Evolutionary conservation across 2,797 vertebrate genomes (phyloP).

Genomic region (Mormyrus proboscirostris): DNA sequence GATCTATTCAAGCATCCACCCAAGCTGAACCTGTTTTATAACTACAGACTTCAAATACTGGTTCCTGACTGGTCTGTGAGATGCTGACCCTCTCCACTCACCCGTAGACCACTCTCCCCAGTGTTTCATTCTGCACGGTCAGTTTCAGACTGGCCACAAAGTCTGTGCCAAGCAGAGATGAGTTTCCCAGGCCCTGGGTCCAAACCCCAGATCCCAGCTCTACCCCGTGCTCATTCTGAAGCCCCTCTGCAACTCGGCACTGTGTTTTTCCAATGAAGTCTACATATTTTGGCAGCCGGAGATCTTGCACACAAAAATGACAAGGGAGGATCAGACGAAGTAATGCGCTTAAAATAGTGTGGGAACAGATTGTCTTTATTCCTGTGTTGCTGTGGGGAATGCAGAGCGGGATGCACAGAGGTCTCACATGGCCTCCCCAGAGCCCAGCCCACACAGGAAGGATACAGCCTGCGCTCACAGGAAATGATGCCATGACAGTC

Average conservation of each 20-base stretch:
- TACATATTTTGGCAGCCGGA: constrained; percentile 48
- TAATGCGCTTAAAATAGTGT: constrained; percentile 43
- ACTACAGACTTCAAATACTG: not conserved
- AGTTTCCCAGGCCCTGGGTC: constrained; percentile 56
- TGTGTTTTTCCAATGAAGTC: constrained; percentile 52
- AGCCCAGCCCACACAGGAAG: constrained; percentile 21
- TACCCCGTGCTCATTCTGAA: constrained; percentile 33
- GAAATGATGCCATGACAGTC: constrained; percentile 40
- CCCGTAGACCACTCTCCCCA: constrained; percentile 20
- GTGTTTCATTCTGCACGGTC: constrained; percentile 50
- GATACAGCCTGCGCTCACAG: constrained; percentile 18
- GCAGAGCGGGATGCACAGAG: constrained; percentile 22
- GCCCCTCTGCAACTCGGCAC: constrained; percentile 42
- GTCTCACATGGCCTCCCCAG: constrained; percentile 20
- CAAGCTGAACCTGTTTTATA: not conserved
- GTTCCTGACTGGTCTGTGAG: not conserved
- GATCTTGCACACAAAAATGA: constrained; percentile 43
- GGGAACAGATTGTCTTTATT: constrained; percentile 50
- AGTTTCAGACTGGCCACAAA: constrained; percentile 52
- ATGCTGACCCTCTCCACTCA: not conserved
- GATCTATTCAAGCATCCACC: not conserved
- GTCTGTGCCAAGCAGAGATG: constrained; percentile 50
- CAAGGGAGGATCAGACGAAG: constrained; percentile 32
- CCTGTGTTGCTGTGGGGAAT: constrained; percentile 39
- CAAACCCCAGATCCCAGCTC: constrained; percentile 47